Percentiles rank a stretch among this genome's conserved stretches.
These are phyloP conservation scores for Cryptoblepharus egeriae DNA, from an alignment of 2,797 vertebrate genomes.

Conservation along the genomic window DNA sequence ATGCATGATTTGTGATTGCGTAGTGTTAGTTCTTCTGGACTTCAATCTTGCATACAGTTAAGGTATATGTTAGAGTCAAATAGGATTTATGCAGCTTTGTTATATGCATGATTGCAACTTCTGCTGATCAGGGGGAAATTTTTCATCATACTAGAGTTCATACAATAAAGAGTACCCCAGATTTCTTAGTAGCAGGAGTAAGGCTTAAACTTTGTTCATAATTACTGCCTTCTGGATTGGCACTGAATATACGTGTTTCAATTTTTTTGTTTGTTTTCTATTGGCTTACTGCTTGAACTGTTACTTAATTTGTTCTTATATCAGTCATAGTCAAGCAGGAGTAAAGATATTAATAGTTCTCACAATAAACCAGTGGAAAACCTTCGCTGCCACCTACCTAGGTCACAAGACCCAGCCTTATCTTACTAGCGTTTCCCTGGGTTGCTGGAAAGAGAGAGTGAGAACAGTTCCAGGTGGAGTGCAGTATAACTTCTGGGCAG, in stretches of 20 bases:
- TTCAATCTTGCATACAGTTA: neutral
- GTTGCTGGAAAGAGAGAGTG: neutral
- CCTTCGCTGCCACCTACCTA: too few species aligned
- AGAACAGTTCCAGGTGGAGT: neutral
- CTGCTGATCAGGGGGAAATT: neutral
- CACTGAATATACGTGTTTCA: too few species aligned
- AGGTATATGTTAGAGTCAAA: slow-evolving; percentile 6
- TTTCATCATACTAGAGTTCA: neutral
- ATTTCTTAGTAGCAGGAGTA: neutral
- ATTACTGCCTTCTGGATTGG: too few species aligned
- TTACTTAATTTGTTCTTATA: neutral
- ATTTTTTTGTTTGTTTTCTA: too few species aligned
- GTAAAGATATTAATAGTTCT: too few species aligned
- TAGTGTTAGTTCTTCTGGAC: neutral
- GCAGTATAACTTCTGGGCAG: too few species aligned
- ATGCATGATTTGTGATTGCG: slow-evolving; percentile 7
- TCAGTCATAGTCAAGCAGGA: neutral
- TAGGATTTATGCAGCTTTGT: neutral
- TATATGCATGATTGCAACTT: neutral
- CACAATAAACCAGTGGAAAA: too few species aligned
- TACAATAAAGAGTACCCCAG: neutral
- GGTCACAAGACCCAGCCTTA: neutral
- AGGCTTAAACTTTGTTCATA: too few species aligned
- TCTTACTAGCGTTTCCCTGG: neutral
- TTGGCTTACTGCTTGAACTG: too few species aligned